Percentiles rank a stretch among this genome's conserved stretches.
phyloP scores from a whole-genome alignment of 2,888 invertebrate species.

The Tipula unca region DNA sequence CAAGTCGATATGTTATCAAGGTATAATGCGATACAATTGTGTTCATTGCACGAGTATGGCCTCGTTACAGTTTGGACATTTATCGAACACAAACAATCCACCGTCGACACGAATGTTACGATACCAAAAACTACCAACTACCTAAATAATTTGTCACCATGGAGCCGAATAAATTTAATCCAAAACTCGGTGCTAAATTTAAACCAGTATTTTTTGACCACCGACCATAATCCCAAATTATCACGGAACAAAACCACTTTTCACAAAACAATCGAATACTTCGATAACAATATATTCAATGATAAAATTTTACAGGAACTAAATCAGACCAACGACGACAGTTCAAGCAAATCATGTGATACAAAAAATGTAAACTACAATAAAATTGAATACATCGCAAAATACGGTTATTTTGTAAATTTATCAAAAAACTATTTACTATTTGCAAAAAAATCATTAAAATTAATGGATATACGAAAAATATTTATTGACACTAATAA shows the following conservation, averaged over 20 bases:
- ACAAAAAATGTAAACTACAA: slow-evolving; percentile 19
- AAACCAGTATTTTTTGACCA: slow-evolving; percentile 29
- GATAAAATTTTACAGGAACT: slow-evolving; percentile 37
- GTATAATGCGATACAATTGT: slow-evolving; percentile 33
- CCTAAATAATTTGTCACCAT: slow-evolving; percentile 33
- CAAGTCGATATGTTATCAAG: neutral
- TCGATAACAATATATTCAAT: slow-evolving; percentile 39
- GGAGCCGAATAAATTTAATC: slow-evolving; percentile 38
- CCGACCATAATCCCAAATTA: neutral
- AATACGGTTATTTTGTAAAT: slow-evolving; percentile 25
- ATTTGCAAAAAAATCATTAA: neutral
- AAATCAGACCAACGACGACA: slow-evolving; percentile 30
- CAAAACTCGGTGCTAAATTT: slow-evolving; percentile 38
- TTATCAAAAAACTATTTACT: neutral
- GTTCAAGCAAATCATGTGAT: slow-evolving; percentile 26
- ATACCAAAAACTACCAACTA: slow-evolving; percentile 29
- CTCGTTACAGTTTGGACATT: slow-evolving; percentile 42
- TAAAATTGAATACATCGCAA: neutral
- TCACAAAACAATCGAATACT: slow-evolving; percentile 37
- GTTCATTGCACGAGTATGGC: slow-evolving; percentile 42
- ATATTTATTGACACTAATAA: slow-evolving; percentile 35
- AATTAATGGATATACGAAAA: slow-evolving; percentile 24
- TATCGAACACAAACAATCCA: slow-evolving; percentile 30
- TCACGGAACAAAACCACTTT: slow-evolving; percentile 32
- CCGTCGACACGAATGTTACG: slow-evolving; percentile 20